Evolutionary conservation across 2,113 vertebrate species (phyloP).

Genomic region (Penelope pileata): DNA sequence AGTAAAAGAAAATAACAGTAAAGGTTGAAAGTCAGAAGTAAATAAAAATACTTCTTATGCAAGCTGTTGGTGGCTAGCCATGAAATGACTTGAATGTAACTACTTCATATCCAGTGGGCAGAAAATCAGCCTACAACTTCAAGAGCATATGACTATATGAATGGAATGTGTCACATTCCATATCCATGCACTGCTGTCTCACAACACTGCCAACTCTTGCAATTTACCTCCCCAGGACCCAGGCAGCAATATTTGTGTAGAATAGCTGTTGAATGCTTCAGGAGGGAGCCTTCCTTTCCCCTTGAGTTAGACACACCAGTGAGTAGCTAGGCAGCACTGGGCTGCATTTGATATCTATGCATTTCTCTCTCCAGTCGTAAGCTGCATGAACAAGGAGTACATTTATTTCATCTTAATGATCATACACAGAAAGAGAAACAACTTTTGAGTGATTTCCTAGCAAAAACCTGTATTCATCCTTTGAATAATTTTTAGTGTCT

Average conservation of each 20-base stretch:
- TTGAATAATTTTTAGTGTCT: neutral
- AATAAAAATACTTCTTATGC: neutral
- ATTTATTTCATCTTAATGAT: neutral
- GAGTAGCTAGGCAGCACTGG: neutral
- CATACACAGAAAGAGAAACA: neutral
- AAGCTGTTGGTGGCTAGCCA: neutral
- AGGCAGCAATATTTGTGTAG: neutral
- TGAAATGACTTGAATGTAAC: rapidly evolving
- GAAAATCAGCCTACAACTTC: neutral
- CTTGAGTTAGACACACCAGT: neutral
- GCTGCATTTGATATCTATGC: neutral
- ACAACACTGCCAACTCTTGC: neutral
- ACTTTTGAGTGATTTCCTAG: neutral
- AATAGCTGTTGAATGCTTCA: neutral
- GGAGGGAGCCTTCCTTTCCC: neutral
- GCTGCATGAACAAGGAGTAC: neutral
- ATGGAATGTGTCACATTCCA: neutral
- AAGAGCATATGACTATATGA: neutral
- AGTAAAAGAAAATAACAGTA: neutral
- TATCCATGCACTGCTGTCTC: neutral
- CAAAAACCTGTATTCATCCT: neutral
- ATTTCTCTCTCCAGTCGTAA: neutral
- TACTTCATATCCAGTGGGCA: neutral
- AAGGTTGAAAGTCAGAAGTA: neutral
- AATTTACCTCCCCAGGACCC: neutral